A percentile compares a stretch with the other conserved stretches of the same genome.
Conservation (phyloP, 1,140 invertebrate genomes). For the Laodelphax striatellus region DNA sequence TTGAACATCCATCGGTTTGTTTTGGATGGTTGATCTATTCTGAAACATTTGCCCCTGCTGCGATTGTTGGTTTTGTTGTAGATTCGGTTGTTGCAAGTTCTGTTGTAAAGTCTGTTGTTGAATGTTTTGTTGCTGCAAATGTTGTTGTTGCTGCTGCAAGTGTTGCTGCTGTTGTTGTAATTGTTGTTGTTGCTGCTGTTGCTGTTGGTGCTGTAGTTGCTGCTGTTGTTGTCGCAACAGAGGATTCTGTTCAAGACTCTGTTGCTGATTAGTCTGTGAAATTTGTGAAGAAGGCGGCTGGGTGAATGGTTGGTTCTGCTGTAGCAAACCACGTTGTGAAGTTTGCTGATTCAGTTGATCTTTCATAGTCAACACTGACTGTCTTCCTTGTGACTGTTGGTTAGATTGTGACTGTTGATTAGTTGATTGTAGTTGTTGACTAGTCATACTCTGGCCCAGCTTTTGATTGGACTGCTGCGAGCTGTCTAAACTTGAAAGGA, state of each 20-base stretch:
- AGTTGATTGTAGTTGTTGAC: too few relatives aligned
- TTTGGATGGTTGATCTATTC: not conserved
- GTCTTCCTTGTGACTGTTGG: constrained; percentile 11
- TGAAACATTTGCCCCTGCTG: constrained; percentile 15
- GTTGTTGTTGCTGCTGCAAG: constrained; percentile 16
- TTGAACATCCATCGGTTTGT: not conserved
- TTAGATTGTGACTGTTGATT: not conserved
- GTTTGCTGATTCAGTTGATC: too few relatives aligned
- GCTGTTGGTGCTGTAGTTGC: constrained; percentile 17
- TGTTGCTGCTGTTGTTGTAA: constrained; percentile 12
- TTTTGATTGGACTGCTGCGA: too few relatives aligned
- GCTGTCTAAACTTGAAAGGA: too few relatives aligned
- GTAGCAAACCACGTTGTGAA: too few relatives aligned
- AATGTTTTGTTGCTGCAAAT: constrained; percentile 14
- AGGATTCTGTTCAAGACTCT: too few relatives aligned
- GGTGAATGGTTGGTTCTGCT: too few relatives aligned
- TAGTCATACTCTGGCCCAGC: too few relatives aligned
- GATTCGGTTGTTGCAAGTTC: constrained; percentile 10
- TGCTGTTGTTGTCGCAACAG: not conserved
- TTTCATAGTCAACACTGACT: too few relatives aligned
- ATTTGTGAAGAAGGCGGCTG: too few relatives aligned
- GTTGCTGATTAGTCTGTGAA: too few relatives aligned
- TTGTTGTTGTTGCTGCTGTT: constrained; percentile 15
- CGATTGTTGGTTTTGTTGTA: not conserved
- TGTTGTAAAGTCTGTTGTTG: constrained; percentile 14